Evolutionary conservation across 2,113 vertebrate genomes (phyloP).

Genomic region (Rattus rattus): DNA sequence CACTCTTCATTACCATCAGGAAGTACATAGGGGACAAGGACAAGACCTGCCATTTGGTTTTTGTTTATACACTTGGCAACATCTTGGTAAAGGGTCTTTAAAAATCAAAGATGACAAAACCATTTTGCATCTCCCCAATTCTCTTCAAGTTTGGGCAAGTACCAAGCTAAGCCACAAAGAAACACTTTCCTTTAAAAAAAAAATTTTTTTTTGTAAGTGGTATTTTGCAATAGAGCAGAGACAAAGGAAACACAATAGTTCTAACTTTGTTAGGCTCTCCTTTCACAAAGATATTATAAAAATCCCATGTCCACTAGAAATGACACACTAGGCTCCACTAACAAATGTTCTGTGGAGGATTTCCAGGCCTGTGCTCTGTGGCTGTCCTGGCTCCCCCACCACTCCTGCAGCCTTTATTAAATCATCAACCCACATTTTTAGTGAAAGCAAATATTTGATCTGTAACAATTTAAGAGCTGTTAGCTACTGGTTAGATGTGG

Average conservation of each 20-base stretch:
- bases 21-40: slow-evolving; percentile 81
- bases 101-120: slow-evolving; percentile 78
- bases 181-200: slow-evolving; percentile 71
- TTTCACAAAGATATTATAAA: slow-evolving; percentile 75
- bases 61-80: slow-evolving; percentile 90
- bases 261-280: slow-evolving; percentile 82
- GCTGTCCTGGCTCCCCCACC: background rate
- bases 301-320: slow-evolving; percentile 58
- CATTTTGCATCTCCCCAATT: slow-evolving; percentile 78
- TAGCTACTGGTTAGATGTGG: background rate
- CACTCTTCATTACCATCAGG: background rate
- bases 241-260: slow-evolving; percentile 82
- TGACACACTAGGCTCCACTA: background rate
- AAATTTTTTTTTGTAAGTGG: slow-evolving; percentile 61
- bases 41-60: slow-evolving; percentile 89
- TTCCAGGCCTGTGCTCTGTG: background rate
- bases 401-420: background rate
- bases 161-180: slow-evolving; percentile 79
- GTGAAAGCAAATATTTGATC: slow-evolving; percentile 3
- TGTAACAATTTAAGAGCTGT: background rate
- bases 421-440: background rate
- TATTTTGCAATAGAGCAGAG: slow-evolving; percentile 80
- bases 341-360: slow-evolving; percentile 39
- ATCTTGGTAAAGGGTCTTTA: slow-evolving; percentile 78
- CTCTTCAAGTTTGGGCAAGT: slow-evolving; percentile 79